Percentiles rank a stretch among this genome's conserved stretches.
Conservation (phyloP, 2,113 vertebrate genomes). For the Gorsachius goisagi region DNA sequence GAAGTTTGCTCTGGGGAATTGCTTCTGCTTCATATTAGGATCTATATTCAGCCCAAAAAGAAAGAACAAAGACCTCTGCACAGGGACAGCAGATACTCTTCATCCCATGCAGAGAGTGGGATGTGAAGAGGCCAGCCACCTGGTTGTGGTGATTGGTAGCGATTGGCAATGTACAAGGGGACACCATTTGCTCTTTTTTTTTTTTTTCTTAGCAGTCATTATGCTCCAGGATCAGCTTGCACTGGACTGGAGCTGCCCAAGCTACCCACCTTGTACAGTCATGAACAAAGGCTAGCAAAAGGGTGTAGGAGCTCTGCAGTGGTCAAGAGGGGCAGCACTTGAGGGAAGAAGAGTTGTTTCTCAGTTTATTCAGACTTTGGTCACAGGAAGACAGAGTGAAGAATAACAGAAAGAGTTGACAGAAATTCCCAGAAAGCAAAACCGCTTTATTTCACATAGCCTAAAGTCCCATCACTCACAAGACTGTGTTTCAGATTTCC, state of each 20-base stretch:
- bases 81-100: neutral
- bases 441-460: neutral
- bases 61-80: neutral
- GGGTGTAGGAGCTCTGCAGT: neutral
- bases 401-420: neutral
- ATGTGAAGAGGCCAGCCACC: neutral
- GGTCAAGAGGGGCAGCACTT: neutral
- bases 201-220: fast-evolving
- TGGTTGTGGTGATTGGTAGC: neutral
- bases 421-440: neutral
- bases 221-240: neutral
- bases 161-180: neutral
- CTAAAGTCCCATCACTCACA: neutral
- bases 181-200: neutral
- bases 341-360: neutral
- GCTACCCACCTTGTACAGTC: neutral
- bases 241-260: neutral
- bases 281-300: neutral
- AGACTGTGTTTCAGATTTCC: neutral
- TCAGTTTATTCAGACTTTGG: neutral
- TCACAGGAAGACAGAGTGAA: neutral
- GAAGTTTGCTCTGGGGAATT: neutral
- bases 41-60: neutral
- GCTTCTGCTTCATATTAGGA: neutral
- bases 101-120: neutral